Base-by-base conservation (phyloP, 2,797 vertebrate species). In the Mormyrus hasselquistii region DNA sequence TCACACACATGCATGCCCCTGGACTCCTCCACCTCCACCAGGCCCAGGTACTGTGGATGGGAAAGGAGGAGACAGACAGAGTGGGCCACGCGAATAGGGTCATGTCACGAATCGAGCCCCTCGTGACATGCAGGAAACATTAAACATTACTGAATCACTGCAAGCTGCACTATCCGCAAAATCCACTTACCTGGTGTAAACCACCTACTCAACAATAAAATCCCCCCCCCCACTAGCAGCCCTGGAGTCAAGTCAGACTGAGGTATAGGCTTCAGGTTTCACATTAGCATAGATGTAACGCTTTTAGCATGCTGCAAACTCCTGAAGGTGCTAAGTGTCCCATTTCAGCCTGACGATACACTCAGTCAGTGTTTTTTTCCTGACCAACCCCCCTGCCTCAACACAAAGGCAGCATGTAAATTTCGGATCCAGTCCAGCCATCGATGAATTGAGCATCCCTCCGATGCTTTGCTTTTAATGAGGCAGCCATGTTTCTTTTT, bases 1-100 rank as follows among this genome's bases (percentile, higher is more conserved):
- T 98, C 97, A 19, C 97, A 98, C 3, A 98, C 97, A 0, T 98
- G 97, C 97, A 98, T 98, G 50, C 97, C 97, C 87, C 97, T 96
- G 2, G 97, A 98, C 94, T 98, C 97, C 44, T 98, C 97, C 91
- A 98, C 97, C 92, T 98, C 97, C 55, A 97, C 97, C 53, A 97
- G 93, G 14, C 97, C 97, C 92, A 98, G 94, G 92, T 98, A 98
- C 97, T 98, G 91, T 14, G 34, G 87, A 5, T 53, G 7, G 49
- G 7, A 59, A 14, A 44, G 53, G 16, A 16, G 53, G 1, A 6
- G 53, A 55, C 16, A 2, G 62, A 88, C 4, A 76, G 16, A 73
- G 55, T 34, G 50, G 25, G 50, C 52, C 14, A 34, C 29, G 2
- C 0, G 22, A 86, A 55, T 4, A 47, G 25, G 25, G 0, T 69